Base-by-base conservation (phyloP, 2,888 invertebrate species). In the Norana najaformis region DNA sequence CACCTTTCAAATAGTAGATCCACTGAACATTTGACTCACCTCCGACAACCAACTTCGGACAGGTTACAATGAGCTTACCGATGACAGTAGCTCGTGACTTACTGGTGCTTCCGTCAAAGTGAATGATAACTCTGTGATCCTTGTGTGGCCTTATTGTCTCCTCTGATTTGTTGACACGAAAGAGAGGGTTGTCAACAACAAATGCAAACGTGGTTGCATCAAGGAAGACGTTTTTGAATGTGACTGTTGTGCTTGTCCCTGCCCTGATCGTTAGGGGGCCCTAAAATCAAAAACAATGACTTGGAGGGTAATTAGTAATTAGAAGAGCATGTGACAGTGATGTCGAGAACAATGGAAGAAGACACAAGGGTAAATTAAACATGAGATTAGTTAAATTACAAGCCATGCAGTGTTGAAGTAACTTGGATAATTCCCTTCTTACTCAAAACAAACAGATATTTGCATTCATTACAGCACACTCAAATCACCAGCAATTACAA, bases 181-280 rank as follows among this genome's bases (percentile, higher is more conserved):
- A 96, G 38, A 94, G 93, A 18, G 95, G 94, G 89, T 95, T 95
- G 92, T 96, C 95, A 30, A 95, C 94, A 89, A 93, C 93, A 93
- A 95, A 95, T 35, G 93, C 93, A 92, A 95, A 96, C 16, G 93
- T 93, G 37, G 94, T 94, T 11, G 94, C 93, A 83, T 94, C 93
- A 14, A 93, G 92, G 92, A 95, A 96, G 14, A 95, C 95, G 93
- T 96, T 96, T 90, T 95, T 93, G 93, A 96, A 96, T n/a, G 94
- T 93, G 91, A 96, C 95, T 14, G 94, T 92, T 1, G 94, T 93
- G n/a, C 93, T 94, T 5, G 93, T 93, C 18, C 95, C 95, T 16
- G 95, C 93, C 91, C 94, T 95, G 39, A 96, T 93, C 16, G 93
- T 93, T 92, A 94, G 95, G 0, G 96, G 96, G 35, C 96, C 96